Percentiles rank a stretch among this genome's conserved stretches.
Conservation (phyloP, 1,140 invertebrate species). For the Hydropsyche tenuis region DNA sequence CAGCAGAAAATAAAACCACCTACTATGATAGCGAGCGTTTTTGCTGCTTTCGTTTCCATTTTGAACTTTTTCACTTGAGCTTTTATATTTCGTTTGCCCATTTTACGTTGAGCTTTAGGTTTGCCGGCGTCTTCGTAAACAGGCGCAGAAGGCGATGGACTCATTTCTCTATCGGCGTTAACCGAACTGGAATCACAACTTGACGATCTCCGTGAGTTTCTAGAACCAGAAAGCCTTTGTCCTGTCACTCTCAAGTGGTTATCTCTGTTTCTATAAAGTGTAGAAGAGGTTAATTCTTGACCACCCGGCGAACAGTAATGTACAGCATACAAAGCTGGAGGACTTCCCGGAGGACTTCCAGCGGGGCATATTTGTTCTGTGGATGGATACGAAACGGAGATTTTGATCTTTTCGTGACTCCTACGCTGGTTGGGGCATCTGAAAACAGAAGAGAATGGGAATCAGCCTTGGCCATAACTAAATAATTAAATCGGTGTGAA, state of each 20-base stretch:
- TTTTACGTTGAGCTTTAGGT: constrained; percentile 70
- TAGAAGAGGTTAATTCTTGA: constrained; percentile 55
- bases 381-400: constrained; percentile 82
- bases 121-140: constrained; percentile 66
- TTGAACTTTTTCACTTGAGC: constrained; percentile 83
- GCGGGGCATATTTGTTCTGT: constrained; percentile 72
- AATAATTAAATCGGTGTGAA: too few species aligned
- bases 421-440: constrained; percentile 66
- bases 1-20: constrained; percentile 93
- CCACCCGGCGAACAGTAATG: constrained; percentile 67
- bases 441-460: constrained; percentile 33
- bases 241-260: constrained; percentile 59
- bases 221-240: constrained; percentile 50
- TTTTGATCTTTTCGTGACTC: constrained; percentile 78
- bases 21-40: constrained; percentile 92
- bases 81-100: constrained; percentile 87
- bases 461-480: too few species aligned
- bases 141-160: constrained; percentile 59
- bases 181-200: constrained; percentile 53
- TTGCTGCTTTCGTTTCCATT: constrained; percentile 93
- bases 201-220: constrained; percentile 51
- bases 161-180: constrained; percentile 53
- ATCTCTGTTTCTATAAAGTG: constrained; percentile 53
- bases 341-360: constrained; percentile 57
- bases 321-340: constrained; percentile 63